Conservation (phyloP, 1,140 invertebrate species). For the Eriocheir sinensis region DNA sequence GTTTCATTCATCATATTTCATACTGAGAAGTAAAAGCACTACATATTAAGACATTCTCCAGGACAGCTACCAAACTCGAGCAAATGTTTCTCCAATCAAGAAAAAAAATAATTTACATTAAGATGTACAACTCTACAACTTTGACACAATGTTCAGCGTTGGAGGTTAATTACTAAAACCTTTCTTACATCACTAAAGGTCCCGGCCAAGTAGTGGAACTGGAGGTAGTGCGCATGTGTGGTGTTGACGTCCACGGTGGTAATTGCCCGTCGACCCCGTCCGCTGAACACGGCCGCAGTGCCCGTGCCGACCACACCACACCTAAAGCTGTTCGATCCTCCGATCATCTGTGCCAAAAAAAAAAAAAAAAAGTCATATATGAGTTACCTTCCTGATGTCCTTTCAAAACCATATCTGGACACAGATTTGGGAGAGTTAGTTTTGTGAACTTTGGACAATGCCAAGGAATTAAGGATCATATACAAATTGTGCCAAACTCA, state of each 20-base stretch:
- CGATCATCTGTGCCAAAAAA: conserved; percentile 71
- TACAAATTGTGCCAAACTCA: too few species aligned
- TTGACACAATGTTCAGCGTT: too few species aligned
- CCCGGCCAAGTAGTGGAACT: conserved; percentile 75
- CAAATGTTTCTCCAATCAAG: too few species aligned
- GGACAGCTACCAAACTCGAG: too few species aligned
- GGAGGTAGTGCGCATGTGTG: conserved; percentile 79
- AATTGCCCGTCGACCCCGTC: conserved; percentile 80
- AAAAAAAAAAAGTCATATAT: conserved; percentile 13
- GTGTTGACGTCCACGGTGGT: conserved; percentile 82
- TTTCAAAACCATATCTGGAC: background rate
- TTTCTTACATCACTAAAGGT: conserved; percentile 74
- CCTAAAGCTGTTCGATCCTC: conserved; percentile 80
- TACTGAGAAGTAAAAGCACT: background rate
- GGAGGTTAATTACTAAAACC: too few species aligned
- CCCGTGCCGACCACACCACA: conserved; percentile 82
- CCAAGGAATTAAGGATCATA: too few species aligned
- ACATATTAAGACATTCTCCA: background rate
- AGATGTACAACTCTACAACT: too few species aligned
- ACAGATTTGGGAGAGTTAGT: too few species aligned
- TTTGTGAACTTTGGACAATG: too few species aligned
- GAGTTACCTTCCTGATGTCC: background rate
- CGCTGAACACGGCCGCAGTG: conserved; percentile 82
- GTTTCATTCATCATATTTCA: background rate
- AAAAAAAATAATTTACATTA: too few species aligned